Evolutionary conservation across 2,797 vertebrate genomes (phyloP), one percentile per base, ranked within the genome.

Genomic region (Passerculus sandwichensis): DNA sequence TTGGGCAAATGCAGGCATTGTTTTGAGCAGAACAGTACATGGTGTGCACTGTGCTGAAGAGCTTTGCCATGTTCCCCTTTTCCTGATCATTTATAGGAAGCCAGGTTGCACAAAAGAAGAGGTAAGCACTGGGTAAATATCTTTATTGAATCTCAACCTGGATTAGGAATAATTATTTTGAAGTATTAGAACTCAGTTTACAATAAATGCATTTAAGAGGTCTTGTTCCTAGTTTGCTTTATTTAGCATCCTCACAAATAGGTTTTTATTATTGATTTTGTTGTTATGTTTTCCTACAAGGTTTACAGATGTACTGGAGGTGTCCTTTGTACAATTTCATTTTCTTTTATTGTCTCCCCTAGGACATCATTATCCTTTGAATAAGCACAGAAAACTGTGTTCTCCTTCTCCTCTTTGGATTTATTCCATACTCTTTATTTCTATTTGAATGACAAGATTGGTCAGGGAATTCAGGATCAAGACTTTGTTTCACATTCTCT

Each of bases 391-490:
- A 67, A 94, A 96, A 73, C 84, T 73, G 1, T 72, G 22, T 72
- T 88, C 47, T 95, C 64, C 44, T 94, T 74, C 70, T 89, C 65
- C 50, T 94, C 57, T 83, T 92, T 88, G 87, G 84, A 91, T 95
- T 95, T 77, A 65, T 95, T 91, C 91, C 74, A 64, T 10, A 20
- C 42, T 90, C 74, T 93, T 94, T 96, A 84, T 81, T 92, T 91
- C 59, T 80, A 21, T 89, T 93, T 91, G 93, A 96, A 85, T 74
- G 77, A 73, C 17, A 83, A 47, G 25, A 64, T n/a, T 90, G 61
- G 60, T 65, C 44, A 91, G 94, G 86, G 82, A 94, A 94, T 95
- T 97, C 67, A 83, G 60, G 93, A 95, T 93, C 89, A 92, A 91
- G 84, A 83, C 47, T 85, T 59, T 21, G n/a, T 74, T 94, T 91